Conservation (phyloP, 2,888 invertebrate genomes). For the Spilarctia lutea region DNA sequence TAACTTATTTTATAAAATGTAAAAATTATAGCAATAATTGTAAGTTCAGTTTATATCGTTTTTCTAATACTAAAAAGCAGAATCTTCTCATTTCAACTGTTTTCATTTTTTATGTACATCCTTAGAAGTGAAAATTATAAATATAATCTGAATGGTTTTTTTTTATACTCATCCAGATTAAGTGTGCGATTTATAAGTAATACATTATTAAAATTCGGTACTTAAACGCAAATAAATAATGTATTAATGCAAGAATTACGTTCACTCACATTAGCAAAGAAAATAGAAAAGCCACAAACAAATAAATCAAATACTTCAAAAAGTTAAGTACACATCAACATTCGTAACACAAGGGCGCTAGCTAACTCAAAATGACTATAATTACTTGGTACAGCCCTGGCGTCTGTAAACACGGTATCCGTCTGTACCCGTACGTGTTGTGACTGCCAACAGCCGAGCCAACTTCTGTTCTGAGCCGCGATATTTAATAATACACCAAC, state of each 20-base stretch:
- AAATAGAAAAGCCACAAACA: conserved; percentile 1
- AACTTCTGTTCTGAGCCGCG: conserved; percentile 18
- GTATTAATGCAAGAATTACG: too few relatives aligned
- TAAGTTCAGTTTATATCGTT: too few relatives aligned
- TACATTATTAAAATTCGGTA: neutral
- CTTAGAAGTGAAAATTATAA: too few relatives aligned
- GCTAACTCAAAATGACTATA: conserved; percentile 19
- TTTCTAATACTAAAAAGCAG: too few relatives aligned
- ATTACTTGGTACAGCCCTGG: conserved; percentile 22
- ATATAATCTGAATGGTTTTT: too few relatives aligned
- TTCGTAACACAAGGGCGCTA: conserved; percentile 15
- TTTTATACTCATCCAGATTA: too few relatives aligned
- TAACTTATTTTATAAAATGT: too few relatives aligned
- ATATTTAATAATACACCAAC: conserved; percentile 51
- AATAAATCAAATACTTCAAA: conserved; percentile 14
- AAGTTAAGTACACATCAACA: conserved; percentile 9
- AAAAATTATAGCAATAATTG: too few relatives aligned
- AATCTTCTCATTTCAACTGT: too few relatives aligned
- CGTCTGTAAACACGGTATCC: conserved; percentile 21
- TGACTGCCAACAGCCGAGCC: conserved; percentile 9
- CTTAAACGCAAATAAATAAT: too few relatives aligned
- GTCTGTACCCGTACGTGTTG: conserved; percentile 25
- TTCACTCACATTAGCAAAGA: neutral
- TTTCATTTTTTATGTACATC: too few relatives aligned
- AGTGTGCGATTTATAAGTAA: too few relatives aligned